Conservation (phyloP, 2,113 vertebrate genomes). For the Uropsilus gracilis region DNA sequence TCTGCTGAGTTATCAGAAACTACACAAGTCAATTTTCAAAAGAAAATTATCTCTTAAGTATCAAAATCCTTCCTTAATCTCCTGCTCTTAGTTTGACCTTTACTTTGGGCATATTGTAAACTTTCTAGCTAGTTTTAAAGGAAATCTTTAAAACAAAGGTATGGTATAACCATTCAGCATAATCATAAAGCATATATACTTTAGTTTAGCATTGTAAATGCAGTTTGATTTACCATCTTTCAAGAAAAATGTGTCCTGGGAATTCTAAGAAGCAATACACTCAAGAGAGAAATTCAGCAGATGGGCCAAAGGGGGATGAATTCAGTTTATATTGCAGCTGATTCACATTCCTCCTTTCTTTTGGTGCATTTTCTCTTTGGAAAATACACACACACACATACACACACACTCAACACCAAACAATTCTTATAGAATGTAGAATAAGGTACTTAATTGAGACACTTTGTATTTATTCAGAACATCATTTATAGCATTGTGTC, state of each 20-base stretch:
- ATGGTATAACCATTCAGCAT: neutral
- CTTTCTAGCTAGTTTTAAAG: conserved; percentile 42
- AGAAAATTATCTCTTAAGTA: neutral
- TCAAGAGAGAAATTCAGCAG: conserved; percentile 60
- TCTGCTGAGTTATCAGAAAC: neutral
- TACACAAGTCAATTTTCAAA: conserved; percentile 27
- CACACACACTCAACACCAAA: no score
- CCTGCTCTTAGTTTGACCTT: neutral
- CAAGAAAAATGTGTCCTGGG: conserved; percentile 51
- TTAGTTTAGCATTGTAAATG: conserved; percentile 1
- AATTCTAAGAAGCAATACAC: conserved; percentile 50
- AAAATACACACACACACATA: no score
- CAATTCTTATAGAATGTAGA: no score
- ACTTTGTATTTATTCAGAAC: neutral
- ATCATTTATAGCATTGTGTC: conserved; percentile 3
- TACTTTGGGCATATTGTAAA: conserved; percentile 15
- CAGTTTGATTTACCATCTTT: conserved; percentile 56
- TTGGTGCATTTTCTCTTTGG: conserved; percentile 25
- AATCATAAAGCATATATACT: neutral
- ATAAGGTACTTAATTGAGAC: neutral
- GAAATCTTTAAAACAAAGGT: conserved; percentile 26
- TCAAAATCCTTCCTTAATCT: conserved; percentile 20
- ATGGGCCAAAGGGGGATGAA: conserved; percentile 10
- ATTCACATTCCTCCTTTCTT: conserved; percentile 13
- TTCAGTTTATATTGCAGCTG: neutral